A percentile compares a stretch with the other conserved stretches of the same genome.
These are phyloP conservation scores for Rhynchonycteris naso DNA, from an alignment of 2,797 vertebrate genomes.

Conservation along the genomic window DNA sequence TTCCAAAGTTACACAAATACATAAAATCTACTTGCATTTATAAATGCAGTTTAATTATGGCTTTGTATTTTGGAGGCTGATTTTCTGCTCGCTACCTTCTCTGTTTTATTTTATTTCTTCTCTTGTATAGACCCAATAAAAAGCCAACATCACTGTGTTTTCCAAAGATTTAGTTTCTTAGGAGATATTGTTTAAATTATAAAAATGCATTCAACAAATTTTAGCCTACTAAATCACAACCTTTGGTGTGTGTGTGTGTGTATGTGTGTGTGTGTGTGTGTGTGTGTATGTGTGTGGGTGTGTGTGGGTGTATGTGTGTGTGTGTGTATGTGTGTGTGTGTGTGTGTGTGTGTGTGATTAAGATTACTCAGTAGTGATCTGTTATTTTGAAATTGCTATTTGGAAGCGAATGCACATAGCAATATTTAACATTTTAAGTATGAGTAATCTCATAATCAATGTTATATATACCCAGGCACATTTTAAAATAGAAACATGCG, in stretches of 20 bases:
- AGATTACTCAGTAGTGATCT: constrained; percentile 13
- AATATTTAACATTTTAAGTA: neutral
- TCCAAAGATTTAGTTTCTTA: constrained; percentile 44
- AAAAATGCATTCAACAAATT: neutral
- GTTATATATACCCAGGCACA: neutral
- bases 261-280: neutral
- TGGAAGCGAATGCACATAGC: neutral
- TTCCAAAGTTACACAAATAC: neutral
- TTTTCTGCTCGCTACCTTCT: constrained; percentile 49
- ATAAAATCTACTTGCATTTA: constrained; percentile 5
- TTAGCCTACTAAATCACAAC: neutral
- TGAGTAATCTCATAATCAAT: neutral
- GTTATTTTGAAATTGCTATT: neutral
- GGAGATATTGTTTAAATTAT: constrained; percentile 34
- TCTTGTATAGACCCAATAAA: neutral
- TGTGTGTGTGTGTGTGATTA: no score
- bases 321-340: neutral
- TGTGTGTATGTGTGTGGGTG: neutral
- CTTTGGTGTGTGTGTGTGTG: neutral
- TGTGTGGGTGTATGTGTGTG: neutral
- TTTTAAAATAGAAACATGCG: neutral
- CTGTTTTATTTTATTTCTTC: constrained; percentile 45
- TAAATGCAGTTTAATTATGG: constrained; percentile 25
- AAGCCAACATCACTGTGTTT: constrained; percentile 3
- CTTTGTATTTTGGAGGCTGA: constrained; percentile 36